Evolutionary conservation across 2,113 vertebrate genomes (phyloP), one percentile per base, ranked within the genome.

Genomic region (Cisticola juncidis): DNA sequence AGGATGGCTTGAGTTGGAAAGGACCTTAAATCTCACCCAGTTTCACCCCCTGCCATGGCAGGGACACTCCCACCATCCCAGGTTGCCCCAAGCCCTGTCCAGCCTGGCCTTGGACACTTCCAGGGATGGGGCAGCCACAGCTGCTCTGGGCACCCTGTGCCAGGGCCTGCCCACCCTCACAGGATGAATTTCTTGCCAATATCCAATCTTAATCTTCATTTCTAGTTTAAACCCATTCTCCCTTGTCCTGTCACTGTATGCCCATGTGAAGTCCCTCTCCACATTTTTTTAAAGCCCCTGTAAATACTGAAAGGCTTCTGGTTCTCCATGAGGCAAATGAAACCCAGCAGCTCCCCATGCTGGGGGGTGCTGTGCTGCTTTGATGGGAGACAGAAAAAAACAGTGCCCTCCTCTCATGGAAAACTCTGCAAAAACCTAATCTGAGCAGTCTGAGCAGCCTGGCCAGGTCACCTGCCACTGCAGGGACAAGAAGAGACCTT

Each of bases 21-120:
- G 54, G 38, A 40, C 47, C 61, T 53, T 11, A 26, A 68, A 47
- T 7, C 1, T 14, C 24, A 40, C 0, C 20, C 20, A 45, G 16
- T 40, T 2, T 2, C 20, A 60, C 3, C 6, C 31, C 11, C 33
- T 74, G 36, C 28, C 28, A 73, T 20, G 31, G 14, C 68, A 88
- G 44, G 44, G 19, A 58, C 44, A 73, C 7, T 66, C 0, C 33
- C 60, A 45, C 45, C 12, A 0, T 24, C 28, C 69, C 24, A 60
- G n/a, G 31, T 0, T 25, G 38, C 45, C 38, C 24, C 58, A 16
- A 81, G 26, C 33, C 44, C 10, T 0, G 0, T 58, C 23, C 38
- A 60, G 0, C 69, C 53, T 53, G 45, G 45, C n/a, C 54, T 53
- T 68, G 20, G 53, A 1, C 20, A 38, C 24, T 45, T 0, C 23